phyloP scores from a whole-genome alignment of 2,888 invertebrate species.

The Opisthograptis luteolata region DNA sequence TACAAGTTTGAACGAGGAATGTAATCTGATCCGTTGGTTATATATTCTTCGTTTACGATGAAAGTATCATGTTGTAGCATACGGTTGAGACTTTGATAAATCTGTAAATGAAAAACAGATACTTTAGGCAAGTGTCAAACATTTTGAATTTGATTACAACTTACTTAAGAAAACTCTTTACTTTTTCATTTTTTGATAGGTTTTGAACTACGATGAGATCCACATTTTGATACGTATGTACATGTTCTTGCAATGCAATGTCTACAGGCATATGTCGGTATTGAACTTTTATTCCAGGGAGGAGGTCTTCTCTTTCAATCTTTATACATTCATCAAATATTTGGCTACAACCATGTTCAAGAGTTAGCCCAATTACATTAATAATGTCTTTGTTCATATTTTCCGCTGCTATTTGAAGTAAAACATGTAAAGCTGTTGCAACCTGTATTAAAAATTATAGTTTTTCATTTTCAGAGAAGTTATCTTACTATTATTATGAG shows the following conservation, averaged over 20 bases:
- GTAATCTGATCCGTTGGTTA: not conserved
- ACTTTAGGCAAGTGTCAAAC: too few species aligned
- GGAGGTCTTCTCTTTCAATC: not conserved
- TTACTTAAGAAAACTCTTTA: too few species aligned
- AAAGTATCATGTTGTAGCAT: not conserved
- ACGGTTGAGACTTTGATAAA: not conserved
- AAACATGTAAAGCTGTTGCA: slow-evolving; percentile 33
- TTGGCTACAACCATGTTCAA: slow-evolving; percentile 1
- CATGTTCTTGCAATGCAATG: not conserved
- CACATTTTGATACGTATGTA: slow-evolving; percentile 2
- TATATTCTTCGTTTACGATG: slow-evolving; percentile 8
- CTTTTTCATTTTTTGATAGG: slow-evolving; percentile 33
- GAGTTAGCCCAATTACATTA: slow-evolving; percentile 34
- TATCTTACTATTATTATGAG: too few species aligned
- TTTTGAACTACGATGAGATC: slow-evolving; percentile 39
- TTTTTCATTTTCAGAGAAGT: too few species aligned
- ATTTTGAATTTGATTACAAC: too few species aligned
- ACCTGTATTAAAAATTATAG: slow-evolving; percentile 28
- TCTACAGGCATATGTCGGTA: slow-evolving; percentile 17
- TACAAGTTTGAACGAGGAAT: not conserved
- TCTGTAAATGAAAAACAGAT: slow-evolving; percentile 15
- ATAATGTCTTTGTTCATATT: slow-evolving; percentile 40
- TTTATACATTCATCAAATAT: slow-evolving; percentile 31
- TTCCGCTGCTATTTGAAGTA: slow-evolving; percentile 45
- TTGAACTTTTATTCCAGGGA: slow-evolving; percentile 24